phyloP scores from a whole-genome alignment of 2,113 vertebrate genomes.

The Lepidothrix coronata region DNA sequence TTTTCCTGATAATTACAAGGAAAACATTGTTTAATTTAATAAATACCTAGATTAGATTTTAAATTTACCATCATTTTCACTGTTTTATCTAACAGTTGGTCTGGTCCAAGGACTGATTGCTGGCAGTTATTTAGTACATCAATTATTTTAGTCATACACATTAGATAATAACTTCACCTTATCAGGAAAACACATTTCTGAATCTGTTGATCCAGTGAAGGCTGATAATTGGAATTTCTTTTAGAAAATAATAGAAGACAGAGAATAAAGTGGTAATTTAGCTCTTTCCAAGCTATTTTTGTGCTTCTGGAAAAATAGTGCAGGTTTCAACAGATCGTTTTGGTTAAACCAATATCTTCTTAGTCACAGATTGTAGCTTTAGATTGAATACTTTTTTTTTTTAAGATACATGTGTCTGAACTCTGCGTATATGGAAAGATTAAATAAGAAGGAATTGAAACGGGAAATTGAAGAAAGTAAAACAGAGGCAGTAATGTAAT shows the following conservation, averaged over 20 bases:
- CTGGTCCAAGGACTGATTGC: neutral
- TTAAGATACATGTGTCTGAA: neutral
- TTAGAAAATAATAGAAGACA: neutral
- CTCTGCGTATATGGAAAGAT: neutral
- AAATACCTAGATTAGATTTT: neutral
- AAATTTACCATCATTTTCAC: neutral
- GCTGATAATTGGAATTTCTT: neutral
- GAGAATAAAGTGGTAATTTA: neutral
- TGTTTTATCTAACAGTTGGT: neutral
- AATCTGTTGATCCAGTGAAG: neutral
- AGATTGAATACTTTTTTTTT: neutral
- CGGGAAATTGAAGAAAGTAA: neutral
- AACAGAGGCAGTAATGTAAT: neutral
- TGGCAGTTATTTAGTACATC: neutral
- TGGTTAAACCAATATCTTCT: neutral
- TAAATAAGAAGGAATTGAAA: neutral
- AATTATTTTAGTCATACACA: neutral
- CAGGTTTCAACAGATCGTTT: neutral
- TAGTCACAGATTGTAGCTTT: neutral
- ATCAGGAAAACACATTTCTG: neutral
- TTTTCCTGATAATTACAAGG: neutral
- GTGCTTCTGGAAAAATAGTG: neutral
- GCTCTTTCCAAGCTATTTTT: neutral
- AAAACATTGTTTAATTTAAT: neutral
- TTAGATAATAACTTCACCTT: neutral